Evolutionary conservation across 1,140 invertebrate species (phyloP).

Genomic region (Papilio glaucus): DNA sequence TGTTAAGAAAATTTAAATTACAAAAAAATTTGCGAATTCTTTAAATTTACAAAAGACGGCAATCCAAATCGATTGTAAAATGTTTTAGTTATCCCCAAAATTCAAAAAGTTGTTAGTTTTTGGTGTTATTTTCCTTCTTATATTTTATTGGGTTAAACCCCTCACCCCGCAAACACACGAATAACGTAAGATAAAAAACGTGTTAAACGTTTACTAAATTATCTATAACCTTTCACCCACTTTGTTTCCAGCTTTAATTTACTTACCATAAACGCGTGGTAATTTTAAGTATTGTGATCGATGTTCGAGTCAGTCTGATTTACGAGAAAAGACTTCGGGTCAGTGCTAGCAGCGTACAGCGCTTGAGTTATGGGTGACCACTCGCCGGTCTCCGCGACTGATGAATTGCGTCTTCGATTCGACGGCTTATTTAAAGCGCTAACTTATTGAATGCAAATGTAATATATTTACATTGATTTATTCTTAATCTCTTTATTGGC

Average conservation of each 20-base stretch:
- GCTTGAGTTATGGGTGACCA: constrained; percentile 34
- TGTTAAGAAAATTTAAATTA: too few relatives aligned
- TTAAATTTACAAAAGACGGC: too few relatives aligned
- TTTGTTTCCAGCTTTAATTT: constrained; percentile 26
- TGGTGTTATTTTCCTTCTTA: too few relatives aligned
- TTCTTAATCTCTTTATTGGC: constrained; percentile 31
- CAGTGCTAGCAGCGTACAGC: constrained; percentile 31
- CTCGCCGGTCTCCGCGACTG: constrained; percentile 23
- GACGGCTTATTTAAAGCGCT: constrained; percentile 34
- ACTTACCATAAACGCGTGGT: constrained; percentile 23
- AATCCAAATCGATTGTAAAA: too few relatives aligned
- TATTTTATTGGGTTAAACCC: too few relatives aligned
- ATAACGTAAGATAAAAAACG: not conserved
- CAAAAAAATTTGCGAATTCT: too few relatives aligned
- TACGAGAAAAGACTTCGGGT: constrained; percentile 34
- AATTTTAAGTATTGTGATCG: constrained; percentile 33
- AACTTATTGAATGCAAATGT: constrained; percentile 33
- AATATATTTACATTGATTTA: constrained; percentile 26
- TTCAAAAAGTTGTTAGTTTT: too few relatives aligned
- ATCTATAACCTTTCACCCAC: not conserved
- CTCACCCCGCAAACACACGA: too few relatives aligned
- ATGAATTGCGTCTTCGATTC: constrained; percentile 33
- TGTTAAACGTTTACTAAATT: not conserved
- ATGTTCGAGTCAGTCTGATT: constrained; percentile 31
- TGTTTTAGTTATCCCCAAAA: too few relatives aligned